Percentiles rank a stretch among this genome's conserved stretches.
Conservation (phyloP, 2,888 invertebrate species). For the Drosophila testacea region DNA sequence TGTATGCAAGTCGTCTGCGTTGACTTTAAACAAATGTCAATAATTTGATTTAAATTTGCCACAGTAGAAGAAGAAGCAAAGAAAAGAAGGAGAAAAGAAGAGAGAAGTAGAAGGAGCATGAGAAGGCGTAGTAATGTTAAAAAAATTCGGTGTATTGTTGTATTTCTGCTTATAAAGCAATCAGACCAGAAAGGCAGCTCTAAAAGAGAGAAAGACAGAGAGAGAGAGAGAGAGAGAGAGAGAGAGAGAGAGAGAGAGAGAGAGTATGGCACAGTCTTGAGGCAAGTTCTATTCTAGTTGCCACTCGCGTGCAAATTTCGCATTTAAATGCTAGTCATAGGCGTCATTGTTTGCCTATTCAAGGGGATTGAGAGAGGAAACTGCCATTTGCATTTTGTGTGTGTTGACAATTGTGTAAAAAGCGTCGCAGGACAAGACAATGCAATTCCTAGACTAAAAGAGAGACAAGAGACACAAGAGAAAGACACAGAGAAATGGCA, state of each 20-base stretch:
- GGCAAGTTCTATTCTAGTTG: conserved; percentile 54
- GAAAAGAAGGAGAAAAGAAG: not conserved
- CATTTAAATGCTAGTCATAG: conserved; percentile 80
- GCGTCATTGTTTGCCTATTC: conserved; percentile 69
- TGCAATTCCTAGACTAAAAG: conserved; percentile 43
- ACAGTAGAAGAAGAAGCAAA: conserved; percentile 18
- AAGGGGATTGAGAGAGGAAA: not conserved
- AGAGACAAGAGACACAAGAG: conserved; percentile 5
- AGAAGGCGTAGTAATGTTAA: conserved; percentile 6
- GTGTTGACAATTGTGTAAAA: conserved; percentile 77
- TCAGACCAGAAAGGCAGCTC: conserved; percentile 44
- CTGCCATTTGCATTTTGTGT: conserved; percentile 62
- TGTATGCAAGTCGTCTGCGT: conserved; percentile 69
- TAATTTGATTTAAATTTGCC: conserved; percentile 80
- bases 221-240: conserved; percentile 3
- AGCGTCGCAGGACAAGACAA: conserved; percentile 63
- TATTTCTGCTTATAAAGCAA: conserved; percentile 65
- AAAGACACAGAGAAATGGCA: conserved; percentile 29
- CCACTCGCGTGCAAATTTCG: conserved; percentile 79
- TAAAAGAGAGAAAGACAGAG: not conserved
- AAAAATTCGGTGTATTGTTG: conserved; percentile 41
- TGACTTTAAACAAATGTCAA: conserved; percentile 78
- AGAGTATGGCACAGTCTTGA: conserved; percentile 12
- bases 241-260: not conserved
- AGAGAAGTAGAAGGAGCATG: not conserved